A percentile compares a stretch with the other conserved stretches of the same genome.
Evolutionary conservation across 2,797 vertebrate genomes (phyloP).

Genomic region (Scleropages formosus): DNA sequence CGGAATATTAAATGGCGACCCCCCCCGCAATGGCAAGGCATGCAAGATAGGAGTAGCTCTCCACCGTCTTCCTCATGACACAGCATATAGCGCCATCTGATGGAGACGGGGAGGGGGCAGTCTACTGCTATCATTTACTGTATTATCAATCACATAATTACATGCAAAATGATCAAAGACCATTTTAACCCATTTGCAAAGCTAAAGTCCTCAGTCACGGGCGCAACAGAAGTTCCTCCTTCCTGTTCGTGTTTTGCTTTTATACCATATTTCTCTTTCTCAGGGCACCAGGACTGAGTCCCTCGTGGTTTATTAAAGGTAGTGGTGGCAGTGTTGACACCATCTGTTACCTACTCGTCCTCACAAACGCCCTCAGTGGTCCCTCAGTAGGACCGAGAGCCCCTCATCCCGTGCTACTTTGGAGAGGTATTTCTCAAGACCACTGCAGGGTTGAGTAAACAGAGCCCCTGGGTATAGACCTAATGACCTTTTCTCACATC

Average conservation of each 20-base stretch:
- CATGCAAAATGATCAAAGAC: no score
- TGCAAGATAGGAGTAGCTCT: background rate
- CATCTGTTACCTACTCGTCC: background rate
- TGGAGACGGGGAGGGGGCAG: no score
- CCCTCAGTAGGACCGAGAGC: no score
- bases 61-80: background rate
- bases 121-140: no score
- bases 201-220: background rate
- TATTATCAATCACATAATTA: no score
- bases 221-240: background rate
- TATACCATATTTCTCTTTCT: background rate
- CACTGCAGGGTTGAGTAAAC: background rate
- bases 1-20: background rate
- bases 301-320: conserved; percentile 17
- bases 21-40: no score
- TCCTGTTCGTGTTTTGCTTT: background rate
- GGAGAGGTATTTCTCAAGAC: background rate
- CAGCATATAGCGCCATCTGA: no score
- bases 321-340: background rate
- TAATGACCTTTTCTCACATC: no score
- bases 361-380: background rate
- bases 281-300: background rate
- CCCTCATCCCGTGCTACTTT: no score
- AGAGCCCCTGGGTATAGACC: background rate
- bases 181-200: no score